Evolutionary conservation across 2,888 invertebrate genomes (phyloP).

Genomic region (Pristionchus japonicus): DNA sequence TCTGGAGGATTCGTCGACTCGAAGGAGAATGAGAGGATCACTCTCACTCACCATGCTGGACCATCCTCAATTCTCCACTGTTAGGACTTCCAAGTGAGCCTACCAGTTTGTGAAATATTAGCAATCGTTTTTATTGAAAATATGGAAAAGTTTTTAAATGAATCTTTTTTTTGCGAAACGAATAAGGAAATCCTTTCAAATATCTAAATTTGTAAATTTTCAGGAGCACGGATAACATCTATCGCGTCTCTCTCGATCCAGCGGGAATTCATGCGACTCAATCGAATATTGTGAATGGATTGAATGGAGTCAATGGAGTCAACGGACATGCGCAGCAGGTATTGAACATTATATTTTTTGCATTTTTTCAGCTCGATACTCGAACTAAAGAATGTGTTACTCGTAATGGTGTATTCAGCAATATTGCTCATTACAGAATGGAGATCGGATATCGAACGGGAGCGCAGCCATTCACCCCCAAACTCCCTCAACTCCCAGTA

Average conservation of each 20-base stretch:
- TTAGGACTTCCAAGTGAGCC: slow-evolving; percentile 41
- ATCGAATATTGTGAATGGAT: not conserved
- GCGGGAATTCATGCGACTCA: not conserved
- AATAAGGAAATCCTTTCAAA: not conserved
- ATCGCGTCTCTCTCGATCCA: slow-evolving; percentile 28
- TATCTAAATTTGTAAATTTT: not conserved
- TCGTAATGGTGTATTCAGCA: not conserved
- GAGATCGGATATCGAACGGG: slow-evolving; percentile 6
- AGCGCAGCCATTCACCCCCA: not conserved
- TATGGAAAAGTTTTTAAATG: too few relatives aligned
- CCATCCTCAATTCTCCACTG: slow-evolving; percentile 57
- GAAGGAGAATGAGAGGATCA: slow-evolving; percentile 64
- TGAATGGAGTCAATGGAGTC: not conserved
- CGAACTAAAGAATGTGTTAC: not conserved
- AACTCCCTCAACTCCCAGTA: slow-evolving; percentile 37
- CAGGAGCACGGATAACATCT: slow-evolving; percentile 38
- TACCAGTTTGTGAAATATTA: too few relatives aligned
- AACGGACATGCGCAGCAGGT: not conserved
- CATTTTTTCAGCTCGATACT: not conserved
- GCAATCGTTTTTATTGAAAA: not conserved
- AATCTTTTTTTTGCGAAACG: too few relatives aligned
- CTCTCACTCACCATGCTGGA: slow-evolving; percentile 69
- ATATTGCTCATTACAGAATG: not conserved
- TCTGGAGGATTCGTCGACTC: slow-evolving; percentile 59
- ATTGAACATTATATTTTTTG: too few relatives aligned